Base-by-base conservation (phyloP, 2,888 invertebrate species). In the Anarsia innoxiella region DNA sequence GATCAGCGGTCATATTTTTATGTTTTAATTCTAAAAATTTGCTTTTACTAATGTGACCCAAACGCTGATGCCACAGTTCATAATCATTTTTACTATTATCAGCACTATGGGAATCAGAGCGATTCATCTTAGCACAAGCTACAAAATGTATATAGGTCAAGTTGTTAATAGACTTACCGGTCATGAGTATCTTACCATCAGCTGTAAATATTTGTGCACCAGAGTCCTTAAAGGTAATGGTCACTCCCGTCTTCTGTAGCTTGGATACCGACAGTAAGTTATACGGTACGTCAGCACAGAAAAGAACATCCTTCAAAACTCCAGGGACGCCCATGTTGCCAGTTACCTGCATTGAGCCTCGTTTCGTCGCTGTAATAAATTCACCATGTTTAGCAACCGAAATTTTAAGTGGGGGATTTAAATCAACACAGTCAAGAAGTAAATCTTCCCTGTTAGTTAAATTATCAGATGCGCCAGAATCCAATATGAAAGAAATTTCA, bases 311-410 rank as follows among this genome's bases (percentile, higher is more conserved):
- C 12, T 46, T 39, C 26, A 51, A 15, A 4, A 23, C 8, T 23
- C 49, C 59, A 8, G 13, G 23, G 3, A 51, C 26, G 4, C 53
- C 53, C 16, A 45, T 39, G 30, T 60, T 48, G 34, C 47, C 61
- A 6, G 39, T 46, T 3, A 66, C 50, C 12, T 50, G 38, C 2
- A 70, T 38, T 15, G 42, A 43, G 10, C 60, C 60, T 27, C 40
- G 53, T 42, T 61, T 59, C 0, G 54, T 60, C 2, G 59, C 60
- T 36, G 41, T 37, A 40, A 66, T 50, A 45, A 44, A 59, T 23
- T 39, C 28, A 25, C 45, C 50, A 35, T 48, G 37, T 48, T 60
- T 61, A 34, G 66, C 63, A 27, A 62, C 39, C 30, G 51, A 53
- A 14, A 66, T 65, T 45, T 58, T 52, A 3, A 66, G 10, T 6